Conservation (phyloP, 2,888 invertebrate species). For the Xylophagus ater region DNA sequence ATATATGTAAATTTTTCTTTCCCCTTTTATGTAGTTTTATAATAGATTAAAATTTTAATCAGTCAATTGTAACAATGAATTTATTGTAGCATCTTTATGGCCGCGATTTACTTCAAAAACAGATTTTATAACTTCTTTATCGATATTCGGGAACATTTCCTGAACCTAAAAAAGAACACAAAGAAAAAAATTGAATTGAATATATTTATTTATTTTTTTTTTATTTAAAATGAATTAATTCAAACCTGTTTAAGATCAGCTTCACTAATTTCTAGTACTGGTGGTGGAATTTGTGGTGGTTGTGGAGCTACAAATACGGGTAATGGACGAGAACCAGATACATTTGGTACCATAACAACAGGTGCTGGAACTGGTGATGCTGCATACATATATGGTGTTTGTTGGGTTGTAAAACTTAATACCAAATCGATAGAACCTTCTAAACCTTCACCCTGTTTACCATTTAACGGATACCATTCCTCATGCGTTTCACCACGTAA, state of each 20-base stretch:
- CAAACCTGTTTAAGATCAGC: slow-evolving; percentile 53
- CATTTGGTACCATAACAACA: slow-evolving; percentile 58
- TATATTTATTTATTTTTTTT: not conserved
- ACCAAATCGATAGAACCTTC: slow-evolving; percentile 91
- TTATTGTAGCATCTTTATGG: slow-evolving; percentile 82
- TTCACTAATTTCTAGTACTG: slow-evolving; percentile 40
- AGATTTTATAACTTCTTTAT: slow-evolving; percentile 83
- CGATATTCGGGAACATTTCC: slow-evolving; percentile 95
- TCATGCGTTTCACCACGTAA: slow-evolving; percentile 82
- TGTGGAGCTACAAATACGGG: slow-evolving; percentile 29
- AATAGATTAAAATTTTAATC: too few relatives aligned
- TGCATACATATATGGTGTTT: slow-evolving; percentile 41
- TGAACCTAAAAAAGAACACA: slow-evolving; percentile 52
- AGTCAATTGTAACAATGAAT: slow-evolving; percentile 79
- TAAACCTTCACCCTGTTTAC: slow-evolving; percentile 87
- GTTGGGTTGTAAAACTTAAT: slow-evolving; percentile 53
- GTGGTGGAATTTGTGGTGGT: slow-evolving; percentile 29
- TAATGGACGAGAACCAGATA: slow-evolving; percentile 26
- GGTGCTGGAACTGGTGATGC: slow-evolving; percentile 47
- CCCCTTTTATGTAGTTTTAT: too few relatives aligned
- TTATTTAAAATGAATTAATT: slow-evolving; percentile 5
- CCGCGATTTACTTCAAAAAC: slow-evolving; percentile 82
- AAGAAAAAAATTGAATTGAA: slow-evolving; percentile 7
- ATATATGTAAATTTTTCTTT: too few relatives aligned
- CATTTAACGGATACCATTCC: slow-evolving; percentile 88